Base-by-base conservation (phyloP, 30 jellyfish, hydroid and myxozoan genomes). In the Nemopilema nomurai region DNA sequence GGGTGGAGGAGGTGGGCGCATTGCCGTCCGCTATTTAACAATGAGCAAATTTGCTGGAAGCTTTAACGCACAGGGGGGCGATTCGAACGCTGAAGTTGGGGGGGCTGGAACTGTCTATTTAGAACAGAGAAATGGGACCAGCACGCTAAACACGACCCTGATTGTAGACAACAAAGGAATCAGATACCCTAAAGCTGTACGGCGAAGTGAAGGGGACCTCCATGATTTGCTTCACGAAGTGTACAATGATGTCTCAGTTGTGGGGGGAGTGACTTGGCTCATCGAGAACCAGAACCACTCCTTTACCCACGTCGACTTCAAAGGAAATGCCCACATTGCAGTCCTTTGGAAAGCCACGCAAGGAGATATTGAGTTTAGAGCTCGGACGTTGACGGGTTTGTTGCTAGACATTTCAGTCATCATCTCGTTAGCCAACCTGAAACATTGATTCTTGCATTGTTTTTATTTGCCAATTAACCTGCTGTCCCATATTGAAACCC, bases 1-100 rank as follows among this genome's bases (percentile, higher is more conserved):
- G 25, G 92, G 92, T 63, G 92, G 79, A n/a, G 92, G 92, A 16
- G 92, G 92, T 26, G 92, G 92, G 69, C 85, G 92, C 13, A 84
- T 84, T 0, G 86, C 83, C 28, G 51, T 84, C 19, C 51, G 50
- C 27, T 84, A 84, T 73, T 71, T 24, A 7, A 81, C 64, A 30
- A 66, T 71, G 31, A 80, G 75, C 66, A 84, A 84, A 62, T 84
- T 84, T 49, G 67, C 74, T 30, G 92, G 92, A 66, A 62, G 52
- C 49, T 84, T 72, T 32, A 18, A 20, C 21, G 92, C 92, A 33
- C 69, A 52, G 28, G 92, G 92, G 29, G 92, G 92, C 17, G 66
- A 49, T 49, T 72, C 87, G 24, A 51, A 72, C 17, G 81, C 66
- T 19, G 92, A 84, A 68, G 69, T 76, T 4, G 92, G 92, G 4